Evolutionary conservation across 2,113 vertebrate genomes (phyloP), one percentile per base, ranked within the genome.

Genomic region (Melanerpes formicivorus): DNA sequence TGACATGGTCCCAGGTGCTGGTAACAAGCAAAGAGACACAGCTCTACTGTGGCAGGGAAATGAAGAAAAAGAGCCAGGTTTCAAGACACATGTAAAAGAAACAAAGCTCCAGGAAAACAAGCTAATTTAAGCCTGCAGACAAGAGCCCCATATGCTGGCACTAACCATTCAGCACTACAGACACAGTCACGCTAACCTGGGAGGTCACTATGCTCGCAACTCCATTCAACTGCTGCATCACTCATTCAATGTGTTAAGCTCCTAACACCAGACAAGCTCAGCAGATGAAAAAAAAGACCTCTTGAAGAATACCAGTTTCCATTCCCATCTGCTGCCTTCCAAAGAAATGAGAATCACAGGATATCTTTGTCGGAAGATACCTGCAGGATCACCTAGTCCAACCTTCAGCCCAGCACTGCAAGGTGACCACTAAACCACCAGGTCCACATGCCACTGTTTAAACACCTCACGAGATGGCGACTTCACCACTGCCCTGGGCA

Each of bases 1-100:
- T 11, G 59, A 79, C 48, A 58, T 0, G 0, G 18, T 21, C 6
- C 16, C 70, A 75, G 1, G 0, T 32, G 48, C 32, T 19, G 25
- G 52, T 22, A 74, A 74, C 44, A 65, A 42, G 44, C n/a, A 81
- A 72, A 77, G 44, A 65, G 27, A 87, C 5, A n/a, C 5, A 76
- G 50, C 44, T 76, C 40, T 59, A 2, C 21, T 8, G 14, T 9
- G 11, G 23, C 75, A 92, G 8, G 10, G 7, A 84, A 69, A 22
- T 34, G 22, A 71, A 65, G 74, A 67, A 69, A 75, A 25, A 66
- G 42, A 18, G 42, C 90, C 76, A 72, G 12, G 42, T 95, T 88
- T 88, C 84, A 60, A 52, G 54, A 62, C 48, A 87, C 32, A 77
- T 52, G 52, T 30, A 4, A 27, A 8, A 71, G 9, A 90, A 14